These are phyloP conservation scores for Rhinatrema bivittatum DNA, from an alignment of 2,797 vertebrate genomes.

Conservation along the genomic window DNA sequence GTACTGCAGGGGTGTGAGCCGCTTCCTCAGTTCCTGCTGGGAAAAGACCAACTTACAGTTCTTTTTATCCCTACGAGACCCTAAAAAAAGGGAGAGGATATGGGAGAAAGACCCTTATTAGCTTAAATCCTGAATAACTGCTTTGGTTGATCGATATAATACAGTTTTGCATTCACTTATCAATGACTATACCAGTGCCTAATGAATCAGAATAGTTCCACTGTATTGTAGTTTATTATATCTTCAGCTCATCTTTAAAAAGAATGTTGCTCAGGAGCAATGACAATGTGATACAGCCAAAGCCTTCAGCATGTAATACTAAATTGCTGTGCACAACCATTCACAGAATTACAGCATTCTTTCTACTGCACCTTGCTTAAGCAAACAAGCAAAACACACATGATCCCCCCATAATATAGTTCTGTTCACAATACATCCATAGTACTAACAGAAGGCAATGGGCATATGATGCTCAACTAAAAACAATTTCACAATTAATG, in stretches of 20 bases:
- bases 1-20: conserved; percentile 83
- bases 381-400: neutral
- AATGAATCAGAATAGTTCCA: conserved; percentile 39
- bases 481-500: conserved; percentile 18
- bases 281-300: conserved; percentile 51
- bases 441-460: conserved; percentile 39
- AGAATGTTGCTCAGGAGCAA: conserved; percentile 33
- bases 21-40: conserved; percentile 82
- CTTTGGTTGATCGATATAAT: conserved; percentile 46
- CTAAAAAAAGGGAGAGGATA: conserved; percentile 58
- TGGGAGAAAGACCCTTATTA: conserved; percentile 43
- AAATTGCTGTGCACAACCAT: conserved; percentile 11
- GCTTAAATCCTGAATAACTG: conserved; percentile 48
- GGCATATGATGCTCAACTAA: conserved; percentile 47
- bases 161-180: conserved; percentile 50
- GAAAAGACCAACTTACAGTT: conserved; percentile 81
- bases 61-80: conserved; percentile 81
- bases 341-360: conserved; percentile 14
- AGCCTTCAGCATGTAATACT: conserved; percentile 27
- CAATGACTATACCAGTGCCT: conserved; percentile 47
- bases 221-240: conserved; percentile 41
- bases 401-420: neutral
- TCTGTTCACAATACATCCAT: conserved; percentile 20
- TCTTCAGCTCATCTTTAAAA: conserved; percentile 43
- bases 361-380: accelerated